Evolutionary conservation across 2,888 invertebrate genomes (phyloP), one percentile per base, ranked within the genome.

Genomic region (Actias luna): DNA sequence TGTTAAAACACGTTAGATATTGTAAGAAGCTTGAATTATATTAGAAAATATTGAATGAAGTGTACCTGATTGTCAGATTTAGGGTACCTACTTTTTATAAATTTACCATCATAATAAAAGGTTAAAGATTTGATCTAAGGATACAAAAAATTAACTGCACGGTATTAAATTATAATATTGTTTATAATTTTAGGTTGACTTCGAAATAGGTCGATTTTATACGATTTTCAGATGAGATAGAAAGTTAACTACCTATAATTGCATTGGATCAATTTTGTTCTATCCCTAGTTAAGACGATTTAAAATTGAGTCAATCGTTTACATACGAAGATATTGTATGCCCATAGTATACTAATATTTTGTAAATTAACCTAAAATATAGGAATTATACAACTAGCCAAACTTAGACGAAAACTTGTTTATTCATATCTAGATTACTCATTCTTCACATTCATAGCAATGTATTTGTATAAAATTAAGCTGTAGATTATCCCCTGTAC

Each of bases 401-500:
- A 25, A 16, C 12, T 50, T 12, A 22, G 12, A 25, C 2, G 46
- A 50, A 50, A 50, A 25, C 46, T 25, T 1, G 12, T 50, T 12
- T 12, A 50, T 12, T 22, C 22, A 22, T 33, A 25, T 39, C 16
- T 39, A 39, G 12, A 39, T 39, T 8, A 50, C n/a, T 42, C 18
- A 50, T 25, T 50, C 46, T 14, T 50, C 25, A 12, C 12, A 25
- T 12, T 50, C 10, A 50, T 16, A 22, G 22, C 22, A 46, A 22
- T 22, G 10, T 25, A 25, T 16, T 12, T 12, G 5, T 50, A 50
- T 50, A 25, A 50, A 61, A 55, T 10, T 62, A 62, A 58, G 31
- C 39, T 39, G 57, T 62, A 57, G 61, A 8, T 18, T 42, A 5
- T 42, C 58, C 57, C 10, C 12, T 35, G 59, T 59, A 77, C 68